These are phyloP conservation scores for Amorpha juglandis DNA, from an alignment of 2,888 invertebrate genomes.

Conservation along the genomic window DNA sequence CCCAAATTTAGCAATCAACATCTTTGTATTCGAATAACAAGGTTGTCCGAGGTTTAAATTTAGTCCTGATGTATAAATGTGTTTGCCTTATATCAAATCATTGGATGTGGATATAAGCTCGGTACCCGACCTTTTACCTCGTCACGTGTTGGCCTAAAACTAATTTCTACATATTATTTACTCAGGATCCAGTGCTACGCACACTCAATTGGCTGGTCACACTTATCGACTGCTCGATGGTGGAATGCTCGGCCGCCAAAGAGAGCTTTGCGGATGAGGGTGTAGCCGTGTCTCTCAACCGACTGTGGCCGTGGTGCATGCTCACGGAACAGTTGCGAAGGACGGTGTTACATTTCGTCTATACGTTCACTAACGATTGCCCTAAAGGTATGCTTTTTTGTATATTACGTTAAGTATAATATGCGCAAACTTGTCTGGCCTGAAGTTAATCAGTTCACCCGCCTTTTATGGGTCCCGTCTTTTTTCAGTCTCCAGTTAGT, in stretches of 20 bases:
- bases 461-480: no score
- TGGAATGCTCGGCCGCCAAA: conserved; percentile 82
- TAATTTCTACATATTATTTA: conserved; percentile 24
- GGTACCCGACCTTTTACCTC: neutral
- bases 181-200: conserved; percentile 80
- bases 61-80: no score
- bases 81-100: no score
- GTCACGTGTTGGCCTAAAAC: neutral
- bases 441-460: no score
- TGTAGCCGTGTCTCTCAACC: conserved; percentile 84
- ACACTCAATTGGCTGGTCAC: conserved; percentile 84
- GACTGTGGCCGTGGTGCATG: conserved; percentile 88
- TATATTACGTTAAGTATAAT: neutral
- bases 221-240: conserved; percentile 85
- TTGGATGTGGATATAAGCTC: conserved; percentile 6
- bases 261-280: conserved; percentile 80
- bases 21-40: no score
- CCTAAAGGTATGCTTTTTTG: conserved; percentile 76
- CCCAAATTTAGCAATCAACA: no score
- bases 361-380: conserved; percentile 86
- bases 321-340: conserved; percentile 81
- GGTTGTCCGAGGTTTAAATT: no score
- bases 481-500: no score
- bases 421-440: neutral
- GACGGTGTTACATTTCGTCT: conserved; percentile 83